These are phyloP conservation scores for Damaliscus lunatus DNA, from an alignment of 2,113 vertebrate genomes.

Conservation along the genomic window DNA sequence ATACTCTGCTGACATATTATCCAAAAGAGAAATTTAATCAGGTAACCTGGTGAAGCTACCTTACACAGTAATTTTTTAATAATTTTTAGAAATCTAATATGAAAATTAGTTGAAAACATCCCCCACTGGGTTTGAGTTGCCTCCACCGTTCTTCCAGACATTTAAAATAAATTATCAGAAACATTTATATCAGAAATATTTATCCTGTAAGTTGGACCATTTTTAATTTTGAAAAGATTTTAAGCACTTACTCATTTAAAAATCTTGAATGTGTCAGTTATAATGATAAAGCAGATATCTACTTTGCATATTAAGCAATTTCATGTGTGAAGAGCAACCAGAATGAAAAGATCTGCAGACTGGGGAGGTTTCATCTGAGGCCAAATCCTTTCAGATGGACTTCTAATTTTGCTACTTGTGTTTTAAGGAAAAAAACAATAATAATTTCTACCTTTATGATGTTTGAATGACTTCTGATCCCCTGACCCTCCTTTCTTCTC, in stretches of 20 bases:
- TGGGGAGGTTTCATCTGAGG: neutral
- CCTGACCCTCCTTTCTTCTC: neutral
- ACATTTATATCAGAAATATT: neutral
- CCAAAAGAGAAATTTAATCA: neutral
- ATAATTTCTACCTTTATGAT: neutral
- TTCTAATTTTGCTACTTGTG: neutral
- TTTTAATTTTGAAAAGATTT: neutral
- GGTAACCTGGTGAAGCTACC: neutral
- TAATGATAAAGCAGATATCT: neutral
- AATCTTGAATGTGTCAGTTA: neutral
- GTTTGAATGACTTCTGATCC: neutral
- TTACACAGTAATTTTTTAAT: neutral
- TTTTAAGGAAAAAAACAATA: neutral
- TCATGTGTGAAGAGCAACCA: neutral
- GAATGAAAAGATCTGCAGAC: neutral
- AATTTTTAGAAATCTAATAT: conserved; percentile 30
- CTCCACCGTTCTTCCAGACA: neutral
- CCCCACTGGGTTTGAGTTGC: neutral
- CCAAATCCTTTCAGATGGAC: neutral
- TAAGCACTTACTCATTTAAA: neutral
- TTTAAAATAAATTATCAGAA: conserved; percentile 3
- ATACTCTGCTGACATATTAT: neutral
- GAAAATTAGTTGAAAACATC: conserved; percentile 19
- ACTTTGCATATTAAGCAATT: neutral
- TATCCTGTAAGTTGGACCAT: neutral